Evolutionary conservation across 1,140 invertebrate genomes (phyloP).

Genomic region (Lutraria rhynchaena): DNA sequence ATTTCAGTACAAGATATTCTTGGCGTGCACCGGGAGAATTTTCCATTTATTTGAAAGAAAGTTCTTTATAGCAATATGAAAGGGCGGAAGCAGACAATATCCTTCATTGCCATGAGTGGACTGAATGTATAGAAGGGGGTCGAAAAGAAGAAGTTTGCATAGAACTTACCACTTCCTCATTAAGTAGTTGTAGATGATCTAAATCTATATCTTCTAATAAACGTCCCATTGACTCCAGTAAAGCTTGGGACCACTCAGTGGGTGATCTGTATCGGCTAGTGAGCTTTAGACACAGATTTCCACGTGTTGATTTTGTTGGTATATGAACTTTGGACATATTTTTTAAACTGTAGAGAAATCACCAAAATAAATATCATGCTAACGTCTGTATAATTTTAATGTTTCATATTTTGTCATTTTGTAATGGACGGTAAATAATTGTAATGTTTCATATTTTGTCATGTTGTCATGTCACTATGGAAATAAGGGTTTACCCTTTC

Average conservation of each 20-base stretch:
- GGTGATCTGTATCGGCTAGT: constrained; percentile 5
- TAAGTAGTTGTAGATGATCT: background rate
- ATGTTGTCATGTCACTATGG: too few relatives aligned
- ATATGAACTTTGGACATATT: constrained; percentile 5
- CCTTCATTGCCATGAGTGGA: background rate
- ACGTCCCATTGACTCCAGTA: constrained; percentile 10
- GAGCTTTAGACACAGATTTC: background rate
- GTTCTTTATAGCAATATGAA: background rate
- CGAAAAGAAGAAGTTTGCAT: background rate
- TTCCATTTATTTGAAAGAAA: background rate
- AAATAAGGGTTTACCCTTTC: too few relatives aligned
- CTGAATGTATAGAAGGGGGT: background rate
- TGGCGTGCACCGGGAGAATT: background rate
- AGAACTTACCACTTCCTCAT: background rate
- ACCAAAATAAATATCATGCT: too few relatives aligned
- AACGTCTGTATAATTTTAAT: too few relatives aligned
- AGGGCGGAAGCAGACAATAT: background rate
- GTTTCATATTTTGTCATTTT: too few relatives aligned
- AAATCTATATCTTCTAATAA: constrained; percentile 13
- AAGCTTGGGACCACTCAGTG: constrained; percentile 1
- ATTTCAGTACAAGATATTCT: background rate
- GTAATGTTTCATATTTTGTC: too few relatives aligned
- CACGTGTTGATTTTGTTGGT: background rate
- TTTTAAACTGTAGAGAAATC: background rate
- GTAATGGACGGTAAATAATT: too few relatives aligned